Conservation (phyloP, 2,113 vertebrate species). For the Oceanodroma tethys region DNA sequence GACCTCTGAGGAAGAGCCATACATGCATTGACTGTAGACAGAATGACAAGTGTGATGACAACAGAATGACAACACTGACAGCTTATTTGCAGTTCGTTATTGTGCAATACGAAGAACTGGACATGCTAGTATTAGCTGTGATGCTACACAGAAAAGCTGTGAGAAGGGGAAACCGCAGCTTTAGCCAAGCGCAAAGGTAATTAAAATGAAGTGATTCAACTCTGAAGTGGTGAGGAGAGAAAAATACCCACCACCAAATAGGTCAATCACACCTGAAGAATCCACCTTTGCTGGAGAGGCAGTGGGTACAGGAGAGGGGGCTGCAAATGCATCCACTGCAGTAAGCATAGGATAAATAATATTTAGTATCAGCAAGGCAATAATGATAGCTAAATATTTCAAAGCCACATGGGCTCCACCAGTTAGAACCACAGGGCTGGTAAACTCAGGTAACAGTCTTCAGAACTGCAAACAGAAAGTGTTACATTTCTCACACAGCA, state of each 20-base stretch:
- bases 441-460: background rate
- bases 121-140: background rate
- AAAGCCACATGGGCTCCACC: background rate
- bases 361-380: slow-evolving; percentile 55
- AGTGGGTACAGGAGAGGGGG: slow-evolving; percentile 82
- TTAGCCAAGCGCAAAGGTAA: slow-evolving; percentile 20
- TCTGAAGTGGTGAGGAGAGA: slow-evolving; percentile 55
- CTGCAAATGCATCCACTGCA: slow-evolving; percentile 88
- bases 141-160: background rate
- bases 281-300: slow-evolving; percentile 88
- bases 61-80: background rate
- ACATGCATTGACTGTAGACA: slow-evolving; percentile 5
- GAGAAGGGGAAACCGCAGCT: background rate
- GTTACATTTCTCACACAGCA: slow-evolving; percentile 47
- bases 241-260: slow-evolving; percentile 91
- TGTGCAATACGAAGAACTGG: background rate
- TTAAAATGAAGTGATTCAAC: slow-evolving; percentile 31
- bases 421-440: background rate
- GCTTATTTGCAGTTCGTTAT: slow-evolving; percentile 18
- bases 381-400: slow-evolving; percentile 52
- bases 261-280: slow-evolving; percentile 89
- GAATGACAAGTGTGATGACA: background rate
- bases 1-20: background rate
- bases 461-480: slow-evolving; percentile 38
- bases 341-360: slow-evolving; percentile 73